Evolutionary conservation across 2,113 vertebrate species (phyloP).

Genomic region (Arizona elegans): DNA sequence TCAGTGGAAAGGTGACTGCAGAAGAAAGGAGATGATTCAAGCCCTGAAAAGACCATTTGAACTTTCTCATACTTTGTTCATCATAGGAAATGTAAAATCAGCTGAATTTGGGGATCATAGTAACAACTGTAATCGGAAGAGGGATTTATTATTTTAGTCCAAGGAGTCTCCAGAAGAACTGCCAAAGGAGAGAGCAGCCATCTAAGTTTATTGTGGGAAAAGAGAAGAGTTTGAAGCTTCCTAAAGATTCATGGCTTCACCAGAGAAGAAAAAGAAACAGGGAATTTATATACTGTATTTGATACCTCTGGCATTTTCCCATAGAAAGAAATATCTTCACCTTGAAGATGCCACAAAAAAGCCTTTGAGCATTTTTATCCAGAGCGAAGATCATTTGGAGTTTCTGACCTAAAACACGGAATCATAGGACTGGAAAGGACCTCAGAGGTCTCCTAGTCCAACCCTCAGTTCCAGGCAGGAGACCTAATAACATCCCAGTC

Average conservation of each 20-base stretch:
- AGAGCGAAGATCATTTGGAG: not conserved
- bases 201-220: not conserved
- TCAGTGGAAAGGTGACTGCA: not conserved
- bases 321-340: not conserved
- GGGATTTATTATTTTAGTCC: not conserved
- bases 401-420: fast-evolving
- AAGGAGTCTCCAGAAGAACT: not conserved
- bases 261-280: no score
- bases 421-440: not conserved
- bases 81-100: not conserved
- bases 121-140: not conserved
- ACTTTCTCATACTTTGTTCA: no score
- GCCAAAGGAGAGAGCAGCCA: not conserved
- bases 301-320: not conserved
- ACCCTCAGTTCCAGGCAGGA: not conserved
- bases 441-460: not conserved
- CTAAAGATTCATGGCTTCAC: no score
- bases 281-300: no score
- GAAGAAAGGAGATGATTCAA: no score
- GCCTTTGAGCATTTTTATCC: not conserved
- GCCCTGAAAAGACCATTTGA: no score
- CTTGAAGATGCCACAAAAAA: not conserved
- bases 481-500: no score
- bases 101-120: not conserved
- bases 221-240: not conserved